Conservation (phyloP, 2,797 vertebrate genomes). For the Spea hammondii region DNA sequence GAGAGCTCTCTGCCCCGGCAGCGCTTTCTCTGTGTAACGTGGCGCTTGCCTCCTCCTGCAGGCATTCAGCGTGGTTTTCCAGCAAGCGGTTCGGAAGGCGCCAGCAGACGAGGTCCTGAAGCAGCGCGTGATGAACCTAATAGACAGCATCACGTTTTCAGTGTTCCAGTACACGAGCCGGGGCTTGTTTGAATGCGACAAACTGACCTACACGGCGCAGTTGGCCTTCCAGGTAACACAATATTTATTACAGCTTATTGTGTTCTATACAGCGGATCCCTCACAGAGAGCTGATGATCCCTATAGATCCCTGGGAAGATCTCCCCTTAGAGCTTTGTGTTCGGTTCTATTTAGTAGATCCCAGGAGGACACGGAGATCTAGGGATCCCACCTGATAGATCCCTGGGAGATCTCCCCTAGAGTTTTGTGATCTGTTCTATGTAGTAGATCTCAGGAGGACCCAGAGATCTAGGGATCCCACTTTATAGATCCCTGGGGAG, state of each 20-base stretch:
- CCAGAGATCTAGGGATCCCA: neutral
- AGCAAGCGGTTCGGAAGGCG: conserved; percentile 84
- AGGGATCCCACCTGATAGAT: neutral
- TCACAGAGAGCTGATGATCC: neutral
- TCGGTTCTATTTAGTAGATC: neutral
- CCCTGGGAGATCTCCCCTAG: neutral
- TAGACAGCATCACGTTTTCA: conserved; percentile 88
- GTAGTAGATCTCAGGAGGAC: neutral
- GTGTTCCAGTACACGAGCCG: conserved; percentile 88
- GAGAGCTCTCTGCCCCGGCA: neutral
- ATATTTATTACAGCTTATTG: neutral
- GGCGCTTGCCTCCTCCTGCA: conserved; percentile 61
- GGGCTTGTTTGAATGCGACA: conserved; percentile 92
- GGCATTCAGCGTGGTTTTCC: conserved; percentile 90
- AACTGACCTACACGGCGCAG: conserved; percentile 77
- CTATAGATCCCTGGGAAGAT: neutral
- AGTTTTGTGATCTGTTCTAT: neutral
- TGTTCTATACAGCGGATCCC: no score
- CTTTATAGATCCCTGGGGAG: no score
- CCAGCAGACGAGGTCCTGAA: conserved; percentile 70
- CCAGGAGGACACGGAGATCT: neutral
- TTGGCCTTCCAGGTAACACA: conserved; percentile 78
- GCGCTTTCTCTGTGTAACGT: neutral
- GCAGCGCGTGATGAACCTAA: conserved; percentile 78
- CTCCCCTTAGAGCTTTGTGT: neutral